Percentiles rank a stretch among this genome's conserved stretches.
phyloP scores from a whole-genome alignment of 2,113 vertebrate genomes.

The Phalacrocorax pelagicus region DNA sequence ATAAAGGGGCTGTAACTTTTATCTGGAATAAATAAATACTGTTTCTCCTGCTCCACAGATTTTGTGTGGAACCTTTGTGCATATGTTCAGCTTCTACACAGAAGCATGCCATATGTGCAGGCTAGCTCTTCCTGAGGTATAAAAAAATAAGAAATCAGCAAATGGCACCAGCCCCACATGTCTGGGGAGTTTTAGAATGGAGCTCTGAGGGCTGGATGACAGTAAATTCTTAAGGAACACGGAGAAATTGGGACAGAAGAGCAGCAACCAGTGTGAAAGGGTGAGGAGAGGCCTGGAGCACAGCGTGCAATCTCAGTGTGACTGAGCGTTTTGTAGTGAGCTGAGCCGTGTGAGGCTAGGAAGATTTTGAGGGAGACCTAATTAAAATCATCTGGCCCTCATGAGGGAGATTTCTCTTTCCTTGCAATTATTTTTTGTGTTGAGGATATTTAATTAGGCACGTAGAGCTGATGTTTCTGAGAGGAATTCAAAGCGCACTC shows the following conservation, averaged over 20 bases:
- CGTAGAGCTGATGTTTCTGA: constrained; percentile 15
- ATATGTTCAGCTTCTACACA: background rate
- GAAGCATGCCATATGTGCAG: background rate
- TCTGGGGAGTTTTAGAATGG: background rate
- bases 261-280: background rate
- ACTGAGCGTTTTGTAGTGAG: background rate
- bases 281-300: background rate
- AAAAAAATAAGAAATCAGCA: background rate
- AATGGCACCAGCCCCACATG: background rate
- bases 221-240: background rate
- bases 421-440: constrained; percentile 8
- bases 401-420: background rate
- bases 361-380: constrained; percentile 23
- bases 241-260: background rate
- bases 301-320: background rate
- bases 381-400: constrained; percentile 54
- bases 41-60: background rate
- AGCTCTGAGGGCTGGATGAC: background rate
- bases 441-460: constrained; percentile 25
- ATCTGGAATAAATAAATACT: background rate
- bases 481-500: background rate
- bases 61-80: background rate
- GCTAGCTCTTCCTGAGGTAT: background rate
- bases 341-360: background rate
- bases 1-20: background rate